Conservation (phyloP, 2,888 invertebrate species). For the Cryptocephalus moraei region DNA sequence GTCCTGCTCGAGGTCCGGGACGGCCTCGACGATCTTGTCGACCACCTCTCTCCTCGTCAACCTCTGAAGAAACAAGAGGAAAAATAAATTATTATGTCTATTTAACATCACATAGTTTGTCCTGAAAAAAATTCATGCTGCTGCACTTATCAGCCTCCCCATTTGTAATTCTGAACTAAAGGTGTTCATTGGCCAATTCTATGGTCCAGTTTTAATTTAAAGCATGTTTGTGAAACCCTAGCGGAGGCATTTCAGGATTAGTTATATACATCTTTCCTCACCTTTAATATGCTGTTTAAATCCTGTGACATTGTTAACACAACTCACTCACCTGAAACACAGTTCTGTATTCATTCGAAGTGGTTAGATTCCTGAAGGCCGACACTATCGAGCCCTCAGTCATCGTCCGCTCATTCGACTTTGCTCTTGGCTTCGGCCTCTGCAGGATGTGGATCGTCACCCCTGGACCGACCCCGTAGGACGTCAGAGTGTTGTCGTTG, state of each 20-base stretch:
- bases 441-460: slow-evolving; percentile 47
- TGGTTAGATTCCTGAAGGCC: slow-evolving; percentile 50
- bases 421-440: slow-evolving; percentile 34
- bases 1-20: slow-evolving; percentile 60
- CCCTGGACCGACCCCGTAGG: slow-evolving; percentile 51
- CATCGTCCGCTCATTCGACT: slow-evolving; percentile 37
- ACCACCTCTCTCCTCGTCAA: slow-evolving; percentile 42
- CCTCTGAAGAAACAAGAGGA: slow-evolving; percentile 23
- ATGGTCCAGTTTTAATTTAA: too few species aligned
- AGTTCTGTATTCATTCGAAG: slow-evolving; percentile 52
- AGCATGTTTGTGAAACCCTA: too few species aligned
- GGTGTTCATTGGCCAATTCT: too few species aligned
- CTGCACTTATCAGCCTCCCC: too few species aligned
- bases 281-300: too few species aligned
- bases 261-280: too few species aligned
- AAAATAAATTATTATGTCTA: too few species aligned
- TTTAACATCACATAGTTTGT: too few species aligned
- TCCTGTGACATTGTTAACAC: too few species aligned
- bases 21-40: slow-evolving; percentile 59
- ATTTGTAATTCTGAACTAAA: too few species aligned
- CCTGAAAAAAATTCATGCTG: too few species aligned
- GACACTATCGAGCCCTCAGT: slow-evolving; percentile 51
- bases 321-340: slow-evolving; percentile 50
- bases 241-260: too few species aligned
- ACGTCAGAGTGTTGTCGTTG: slow-evolving; percentile 48